Evolutionary conservation across 1,140 invertebrate genomes (phyloP), one percentile per base, ranked within the genome.

Genomic region (Epicauta chinensis): DNA sequence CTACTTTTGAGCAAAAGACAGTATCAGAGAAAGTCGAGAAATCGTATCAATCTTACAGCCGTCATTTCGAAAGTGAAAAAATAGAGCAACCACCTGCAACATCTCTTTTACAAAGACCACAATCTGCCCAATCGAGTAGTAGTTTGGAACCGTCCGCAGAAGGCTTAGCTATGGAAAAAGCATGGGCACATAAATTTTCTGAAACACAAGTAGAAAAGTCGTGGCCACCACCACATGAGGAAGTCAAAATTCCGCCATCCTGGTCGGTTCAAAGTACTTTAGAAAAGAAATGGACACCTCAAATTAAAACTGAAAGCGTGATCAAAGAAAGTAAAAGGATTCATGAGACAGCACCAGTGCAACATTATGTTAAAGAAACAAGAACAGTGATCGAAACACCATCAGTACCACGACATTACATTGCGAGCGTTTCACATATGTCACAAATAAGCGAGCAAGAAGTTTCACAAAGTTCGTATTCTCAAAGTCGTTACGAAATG

Each of bases 111-210:
- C 12, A 34, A 71, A 52, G 53, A 50, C 57, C 58, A 1, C 41
- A 56, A 2, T 56, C 57, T n/a, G 45, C 56, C 13, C 15, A 53
- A 36, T 61, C 59, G 3, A 44, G 48, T 17, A 5, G 31, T 42
- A 30, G 34, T 4, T 23, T 23, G 23, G 61, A 63, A 52, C 76
- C 77, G 3, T 78, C 77, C 34, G 69, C 69, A 0, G 76, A 81
- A 61, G 79, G 63, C 0, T 39, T 81, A 43, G 66, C 72, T 12
- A 81, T 82, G 79, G 80, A 82, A 59, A 81, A 80, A 67, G 70
- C 74, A 2, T 81, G 80, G 79, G 73, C 75, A 11, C 77, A 77
- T 43, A 80, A 79, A 61, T 68, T 66, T 39, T 45, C 69, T 0
- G 74, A 76, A 6, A 65, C 71, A 3, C 66, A 66, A 41, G 29